Evolutionary conservation across 2,797 vertebrate genomes (phyloP), one percentile per base, ranked within the genome.

Genomic region (Streptopelia turtur): DNA sequence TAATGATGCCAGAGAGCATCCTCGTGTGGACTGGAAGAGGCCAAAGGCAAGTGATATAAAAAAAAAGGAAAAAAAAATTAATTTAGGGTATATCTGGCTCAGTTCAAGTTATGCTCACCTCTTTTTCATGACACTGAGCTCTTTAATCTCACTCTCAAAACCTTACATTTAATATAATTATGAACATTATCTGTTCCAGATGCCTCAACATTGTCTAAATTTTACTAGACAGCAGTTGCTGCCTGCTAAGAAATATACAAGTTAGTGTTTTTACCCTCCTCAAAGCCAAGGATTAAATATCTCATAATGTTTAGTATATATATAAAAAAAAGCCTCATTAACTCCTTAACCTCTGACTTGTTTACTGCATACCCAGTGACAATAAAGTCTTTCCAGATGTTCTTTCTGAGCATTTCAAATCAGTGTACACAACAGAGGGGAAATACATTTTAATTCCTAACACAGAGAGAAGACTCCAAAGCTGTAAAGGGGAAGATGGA

Each of bases 1-100:
- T 72, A 99, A 99, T 14, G 99, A 99, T 77, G 99, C 98, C 75
- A 99, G 99, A 87, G 99, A 99, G 72, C 98, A 98, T 87, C 98
- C 98, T 87, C 99, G 99, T 95, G 97, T 99, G 76, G 98, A 98
- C 96, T 99, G 99, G 97, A 99, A 98, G 93, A 98, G 98, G 87
- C 98, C 99, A 75, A 99, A 99, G 98, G 99, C 99, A 97, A 95
- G 95, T 96, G 83, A 37, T 72, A 65, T 57, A 28, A 95, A 94
- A 90, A 81, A 85, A 76, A 17, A 7, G 16, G 15, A 17, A 41
- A 41, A 17, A 17, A 43, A 45, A 45, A 20, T 10, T 16, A 45
- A 45, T 85, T 16, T 37, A 69, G 35, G 16, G 24, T 79, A 49
- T 35, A 17, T 63, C 33, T 88, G 59, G 8, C 23, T 93, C 41